phyloP scores from a whole-genome alignment of 2,888 invertebrate species.

The Myopa testacea region DNA sequence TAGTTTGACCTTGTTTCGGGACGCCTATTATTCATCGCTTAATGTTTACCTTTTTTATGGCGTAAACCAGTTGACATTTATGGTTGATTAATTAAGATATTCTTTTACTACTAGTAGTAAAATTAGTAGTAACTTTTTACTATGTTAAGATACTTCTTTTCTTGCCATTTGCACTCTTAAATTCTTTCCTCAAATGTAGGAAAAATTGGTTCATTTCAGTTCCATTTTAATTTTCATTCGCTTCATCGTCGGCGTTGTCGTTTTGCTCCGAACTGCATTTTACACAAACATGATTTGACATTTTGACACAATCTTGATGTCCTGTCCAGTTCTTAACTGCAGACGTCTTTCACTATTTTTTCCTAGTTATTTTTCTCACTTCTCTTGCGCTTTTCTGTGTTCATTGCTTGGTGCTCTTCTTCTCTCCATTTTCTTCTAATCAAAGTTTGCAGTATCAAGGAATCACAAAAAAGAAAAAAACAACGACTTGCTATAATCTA shows the following conservation, averaged over 20 bases:
- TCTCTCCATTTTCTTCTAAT: not conserved
- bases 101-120: too few species aligned
- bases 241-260: not conserved
- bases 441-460: not conserved
- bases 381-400: not conserved
- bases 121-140: too few species aligned
- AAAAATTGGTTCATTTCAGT: too few species aligned
- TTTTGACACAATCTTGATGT: conserved; percentile 24
- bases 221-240: not conserved
- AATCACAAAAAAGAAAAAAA: not conserved
- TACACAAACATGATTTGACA: conserved; percentile 5
- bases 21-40: too few species aligned
- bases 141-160: too few species aligned
- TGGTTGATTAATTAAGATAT: too few species aligned
- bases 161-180: too few species aligned
- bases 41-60: too few species aligned
- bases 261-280: not conserved
- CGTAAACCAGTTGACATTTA: too few species aligned
- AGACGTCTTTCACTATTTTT: not conserved
- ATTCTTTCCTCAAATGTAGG: too few species aligned
- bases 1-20: too few species aligned
- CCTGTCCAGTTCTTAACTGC: conserved; percentile 17
- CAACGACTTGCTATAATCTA: not conserved
- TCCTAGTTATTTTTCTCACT: not conserved
- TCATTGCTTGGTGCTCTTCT: too few species aligned